Conservation (phyloP, 2,888 invertebrate genomes). For the Zootermopsis nevadensis region DNA sequence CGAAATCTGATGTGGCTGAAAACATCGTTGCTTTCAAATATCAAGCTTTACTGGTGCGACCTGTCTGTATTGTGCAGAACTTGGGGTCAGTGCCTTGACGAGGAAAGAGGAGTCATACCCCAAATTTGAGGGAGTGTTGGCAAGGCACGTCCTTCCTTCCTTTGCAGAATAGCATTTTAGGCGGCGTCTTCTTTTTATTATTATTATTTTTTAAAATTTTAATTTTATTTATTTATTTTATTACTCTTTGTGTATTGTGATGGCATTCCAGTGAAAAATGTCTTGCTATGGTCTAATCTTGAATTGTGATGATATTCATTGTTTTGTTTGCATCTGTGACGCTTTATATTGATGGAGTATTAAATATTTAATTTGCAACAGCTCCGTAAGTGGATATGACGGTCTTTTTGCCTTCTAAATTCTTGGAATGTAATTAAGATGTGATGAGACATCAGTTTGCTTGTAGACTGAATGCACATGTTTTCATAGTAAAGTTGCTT, state of each 20-base stretch:
- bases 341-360: not conserved
- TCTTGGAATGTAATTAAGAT: not conserved
- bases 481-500: not conserved
- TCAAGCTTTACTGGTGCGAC: not conserved
- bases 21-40: not conserved
- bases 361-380: not conserved
- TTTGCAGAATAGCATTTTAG: no score
- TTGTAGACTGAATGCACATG: not conserved
- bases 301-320: not conserved
- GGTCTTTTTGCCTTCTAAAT: not conserved
- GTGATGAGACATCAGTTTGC: not conserved
- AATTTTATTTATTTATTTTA: not conserved
- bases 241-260: not conserved
- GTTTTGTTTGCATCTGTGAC: not conserved
- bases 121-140: no score
- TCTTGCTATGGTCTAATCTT: no score
- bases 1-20: not conserved
- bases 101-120: no score
- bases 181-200: no score
- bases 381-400: not conserved
- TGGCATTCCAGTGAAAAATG: not conserved
- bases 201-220: no score
- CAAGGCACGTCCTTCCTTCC: no score
- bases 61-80: not conserved
- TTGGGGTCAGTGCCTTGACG: not conserved